Conservation (phyloP, 2,797 vertebrate genomes). For the Peromyscus aztecus region DNA sequence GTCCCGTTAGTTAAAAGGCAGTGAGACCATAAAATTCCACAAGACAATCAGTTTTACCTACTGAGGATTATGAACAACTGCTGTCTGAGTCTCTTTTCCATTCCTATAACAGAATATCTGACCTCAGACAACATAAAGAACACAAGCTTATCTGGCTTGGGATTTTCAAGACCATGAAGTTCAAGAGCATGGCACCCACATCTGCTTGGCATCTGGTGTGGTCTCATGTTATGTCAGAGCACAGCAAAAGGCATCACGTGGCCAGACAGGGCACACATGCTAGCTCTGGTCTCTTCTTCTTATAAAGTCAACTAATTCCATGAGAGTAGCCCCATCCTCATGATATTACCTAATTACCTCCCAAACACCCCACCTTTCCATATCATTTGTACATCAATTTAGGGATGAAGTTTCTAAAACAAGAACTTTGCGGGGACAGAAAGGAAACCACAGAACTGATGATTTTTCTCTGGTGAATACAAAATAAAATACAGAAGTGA, state of each 20-base stretch:
- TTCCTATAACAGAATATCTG: neutral
- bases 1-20: neutral
- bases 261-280: neutral
- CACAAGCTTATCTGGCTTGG: neutral
- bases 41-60: neutral
- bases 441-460: neutral
- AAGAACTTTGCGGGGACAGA: neutral
- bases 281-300: neutral
- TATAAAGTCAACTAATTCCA: neutral
- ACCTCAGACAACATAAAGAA: neutral
- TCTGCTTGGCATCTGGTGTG: neutral
- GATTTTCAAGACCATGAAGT: neutral
- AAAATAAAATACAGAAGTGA: neutral
- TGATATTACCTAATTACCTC: neutral
- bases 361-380: neutral
- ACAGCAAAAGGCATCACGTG: neutral
- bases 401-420: neutral
- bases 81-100: neutral
- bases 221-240: neutral
- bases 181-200: neutral
- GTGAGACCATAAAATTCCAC: neutral
- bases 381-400: neutral
- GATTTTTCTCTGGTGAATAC: neutral
- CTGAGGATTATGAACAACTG: neutral
- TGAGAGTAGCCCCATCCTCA: too few relatives aligned